A percentile compares a stretch with the other conserved stretches of the same genome.
These are phyloP conservation scores for Circaetus cinerascens DNA, from an alignment of 2,113 vertebrate species.

Conservation along the genomic window DNA sequence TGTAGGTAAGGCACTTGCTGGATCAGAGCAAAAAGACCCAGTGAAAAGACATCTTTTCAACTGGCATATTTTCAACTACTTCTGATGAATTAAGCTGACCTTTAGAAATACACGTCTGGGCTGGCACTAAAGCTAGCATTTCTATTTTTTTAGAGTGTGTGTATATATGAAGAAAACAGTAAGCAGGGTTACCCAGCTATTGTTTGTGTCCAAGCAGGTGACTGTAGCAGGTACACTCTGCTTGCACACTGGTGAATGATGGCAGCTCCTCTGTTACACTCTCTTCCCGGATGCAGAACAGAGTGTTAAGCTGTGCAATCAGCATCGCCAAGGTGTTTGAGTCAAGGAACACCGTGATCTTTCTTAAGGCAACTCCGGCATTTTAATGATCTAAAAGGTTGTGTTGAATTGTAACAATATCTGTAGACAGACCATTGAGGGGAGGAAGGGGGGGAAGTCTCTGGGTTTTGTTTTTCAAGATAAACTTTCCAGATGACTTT, in stretches of 20 bases:
- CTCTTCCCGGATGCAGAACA: neutral
- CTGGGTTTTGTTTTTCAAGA: neutral
- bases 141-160: neutral
- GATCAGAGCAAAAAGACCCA: constrained; percentile 15
- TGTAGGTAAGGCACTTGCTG: neutral
- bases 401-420: neutral
- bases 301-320: neutral
- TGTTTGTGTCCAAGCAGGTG: neutral
- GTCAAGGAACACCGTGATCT: neutral
- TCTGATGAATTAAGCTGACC: constrained; percentile 45
- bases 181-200: neutral
- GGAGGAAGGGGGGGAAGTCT: neutral
- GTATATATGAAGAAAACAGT: neutral
- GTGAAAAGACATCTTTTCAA: constrained; percentile 12
- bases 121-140: neutral
- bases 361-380: neutral
- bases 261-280: neutral
- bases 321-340: neutral
- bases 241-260: neutral
- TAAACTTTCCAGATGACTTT: neutral
- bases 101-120: neutral
- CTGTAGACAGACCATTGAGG: neutral
- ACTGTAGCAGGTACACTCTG: neutral
- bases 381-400: neutral
- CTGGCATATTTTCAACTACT: constrained; percentile 10